Conservation (phyloP, 2,113 vertebrate species). For the Ursus arctos region DNA sequence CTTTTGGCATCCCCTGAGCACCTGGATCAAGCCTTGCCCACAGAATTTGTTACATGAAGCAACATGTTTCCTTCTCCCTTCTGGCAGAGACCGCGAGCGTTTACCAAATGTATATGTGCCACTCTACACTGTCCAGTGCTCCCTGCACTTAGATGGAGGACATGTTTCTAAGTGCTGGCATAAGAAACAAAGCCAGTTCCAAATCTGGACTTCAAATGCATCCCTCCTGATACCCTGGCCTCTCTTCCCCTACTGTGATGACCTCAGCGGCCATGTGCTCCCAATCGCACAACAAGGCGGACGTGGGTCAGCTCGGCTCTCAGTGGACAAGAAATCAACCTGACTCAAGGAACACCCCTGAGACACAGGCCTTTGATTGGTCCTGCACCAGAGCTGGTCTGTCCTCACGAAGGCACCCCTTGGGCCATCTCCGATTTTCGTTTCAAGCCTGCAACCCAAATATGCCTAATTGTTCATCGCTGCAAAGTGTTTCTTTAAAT, state of each 20-base stretch:
- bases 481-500: background rate
- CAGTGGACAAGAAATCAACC: background rate
- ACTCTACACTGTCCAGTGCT: background rate
- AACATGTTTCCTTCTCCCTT: background rate
- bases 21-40: background rate
- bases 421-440: background rate
- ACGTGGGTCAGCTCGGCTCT: accelerated
- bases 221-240: background rate
- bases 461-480: background rate
- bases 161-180: background rate
- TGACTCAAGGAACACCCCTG: background rate
- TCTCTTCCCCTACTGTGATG: accelerated
- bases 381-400: background rate
- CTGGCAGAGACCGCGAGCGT: accelerated
- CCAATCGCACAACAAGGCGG: background rate
- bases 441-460: background rate
- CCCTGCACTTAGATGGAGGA: accelerated
- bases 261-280: accelerated
- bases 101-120: accelerated
- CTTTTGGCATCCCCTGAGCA: background rate
- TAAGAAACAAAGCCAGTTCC: background rate
- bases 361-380: background rate
- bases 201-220: background rate
- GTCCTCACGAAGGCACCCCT: background rate
- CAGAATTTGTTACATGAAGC: accelerated